Base-by-base conservation (phyloP, 2,797 vertebrate genomes). In the Gambelia wislizenii region DNA sequence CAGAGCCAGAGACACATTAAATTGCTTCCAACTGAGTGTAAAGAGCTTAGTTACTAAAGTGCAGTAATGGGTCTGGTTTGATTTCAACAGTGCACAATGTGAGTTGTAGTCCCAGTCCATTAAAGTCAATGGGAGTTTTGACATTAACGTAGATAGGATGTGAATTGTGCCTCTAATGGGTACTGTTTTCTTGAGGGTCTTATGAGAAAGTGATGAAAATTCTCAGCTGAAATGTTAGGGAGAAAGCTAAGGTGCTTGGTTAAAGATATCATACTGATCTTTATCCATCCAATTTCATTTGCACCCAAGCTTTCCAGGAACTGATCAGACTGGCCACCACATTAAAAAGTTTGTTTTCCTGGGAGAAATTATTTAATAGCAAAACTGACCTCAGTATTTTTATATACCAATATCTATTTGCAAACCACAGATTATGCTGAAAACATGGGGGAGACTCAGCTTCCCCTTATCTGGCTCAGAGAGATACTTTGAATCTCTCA, bases 11-110 rank as follows among this genome's bases (percentile, higher is more conserved):
- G 91, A 86, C 44, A 1, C 79, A 86, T 85, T 91, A 93, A 95
- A 95, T 87, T 88, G 85, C 77, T 94, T 94, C 92, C 93, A 89
- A 72, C 85, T 56, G 80, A 59, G 88, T 83, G 78, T 91, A 89
- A 95, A 95, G 92, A 72, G 49, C 61, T 93, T 91, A 78, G 88
- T 0, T 0, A 72, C 39, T 90, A 64, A 0, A 0, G 88, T 89
- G 90, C 84, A 89, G 3, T 36, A 94, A 85, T 78, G 89, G 84
- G 49, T 85, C 89, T 0, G 0, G 84, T 75, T 6, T 14, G 2
- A 84, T 86, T 72, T 44, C 92, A 90, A 87, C 88, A 90, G 72
- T 0, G 0, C 8, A 18, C 12, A 64, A 78, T 84, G 64, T 78
- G 82, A 89, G 59, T 78, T 67, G 72, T 74, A 67, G 77, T 89